Conservation (phyloP, 2,888 invertebrate genomes). For the Tetranychus piercei region DNA sequence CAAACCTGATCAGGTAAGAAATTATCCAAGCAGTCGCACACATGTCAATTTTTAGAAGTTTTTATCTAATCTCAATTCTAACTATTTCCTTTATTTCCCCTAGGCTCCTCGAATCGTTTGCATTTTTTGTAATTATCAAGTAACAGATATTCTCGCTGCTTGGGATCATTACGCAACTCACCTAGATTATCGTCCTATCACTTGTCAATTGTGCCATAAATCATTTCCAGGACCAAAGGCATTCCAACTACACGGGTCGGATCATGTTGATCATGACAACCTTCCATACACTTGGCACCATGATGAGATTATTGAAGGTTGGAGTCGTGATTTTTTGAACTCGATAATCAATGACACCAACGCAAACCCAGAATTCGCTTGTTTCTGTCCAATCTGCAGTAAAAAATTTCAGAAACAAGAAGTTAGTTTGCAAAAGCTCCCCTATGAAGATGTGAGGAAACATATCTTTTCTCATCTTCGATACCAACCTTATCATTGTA, state of each 20-base stretch:
- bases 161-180: neutral
- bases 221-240: neutral
- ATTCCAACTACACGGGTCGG: neutral
- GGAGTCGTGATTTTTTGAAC: neutral
- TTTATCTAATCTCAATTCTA: neutral
- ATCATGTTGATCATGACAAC: neutral
- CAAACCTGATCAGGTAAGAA: neutral
- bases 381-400: neutral
- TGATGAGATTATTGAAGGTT: neutral
- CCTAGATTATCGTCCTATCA: neutral
- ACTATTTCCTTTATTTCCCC: neutral
- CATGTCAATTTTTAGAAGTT: neutral
- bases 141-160: neutral
- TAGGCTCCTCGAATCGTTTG: neutral
- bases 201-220: neutral
- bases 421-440: neutral
- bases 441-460: neutral
- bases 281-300: neutral
- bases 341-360: neutral
- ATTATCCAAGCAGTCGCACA: neutral
- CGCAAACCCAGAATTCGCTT: neutral
- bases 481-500: neutral
- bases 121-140: neutral
- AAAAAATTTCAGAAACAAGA: neutral
- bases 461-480: neutral